Evolutionary conservation across 2,113 vertebrate species (phyloP).

Genomic region (Sigmodon hispidus): DNA sequence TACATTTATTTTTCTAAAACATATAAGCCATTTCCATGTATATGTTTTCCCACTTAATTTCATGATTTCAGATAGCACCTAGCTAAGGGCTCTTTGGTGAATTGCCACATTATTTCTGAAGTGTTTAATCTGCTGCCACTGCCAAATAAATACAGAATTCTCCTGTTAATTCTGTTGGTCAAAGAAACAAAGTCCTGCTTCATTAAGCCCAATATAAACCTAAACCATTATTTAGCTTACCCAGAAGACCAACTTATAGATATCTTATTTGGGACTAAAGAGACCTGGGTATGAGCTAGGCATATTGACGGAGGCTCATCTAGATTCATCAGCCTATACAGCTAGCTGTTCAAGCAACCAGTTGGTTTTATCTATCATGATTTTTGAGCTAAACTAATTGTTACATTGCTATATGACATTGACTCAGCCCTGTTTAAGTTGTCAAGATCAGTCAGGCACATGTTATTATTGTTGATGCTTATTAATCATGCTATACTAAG

Average conservation of each 20-base stretch:
- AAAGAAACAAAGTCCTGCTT: constrained; percentile 72
- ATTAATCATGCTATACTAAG: not conserved
- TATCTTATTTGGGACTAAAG: not conserved
- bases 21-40: constrained; percentile 67
- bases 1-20: constrained; percentile 77
- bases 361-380: not conserved
- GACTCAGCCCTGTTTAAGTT: not conserved
- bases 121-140: constrained; percentile 76
- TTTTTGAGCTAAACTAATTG: constrained; percentile 5
- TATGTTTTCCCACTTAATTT: constrained; percentile 78
- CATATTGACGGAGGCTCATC: not conserved
- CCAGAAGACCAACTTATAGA: not conserved
- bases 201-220: constrained; percentile 58
- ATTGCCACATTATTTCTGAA: constrained; percentile 71
- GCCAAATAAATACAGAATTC: constrained; percentile 76
- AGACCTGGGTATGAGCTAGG: not conserved
- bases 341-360: not conserved
- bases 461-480: not conserved
- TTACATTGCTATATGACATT: not conserved
- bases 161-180: constrained; percentile 65
- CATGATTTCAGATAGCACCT: constrained; percentile 79
- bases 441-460: not conserved
- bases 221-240: constrained; percentile 55
- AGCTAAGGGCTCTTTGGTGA: constrained; percentile 75
- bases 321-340: not conserved